These are phyloP conservation scores for Apoderus coryli DNA, from an alignment of 2,888 invertebrate genomes.

Conservation along the genomic window DNA sequence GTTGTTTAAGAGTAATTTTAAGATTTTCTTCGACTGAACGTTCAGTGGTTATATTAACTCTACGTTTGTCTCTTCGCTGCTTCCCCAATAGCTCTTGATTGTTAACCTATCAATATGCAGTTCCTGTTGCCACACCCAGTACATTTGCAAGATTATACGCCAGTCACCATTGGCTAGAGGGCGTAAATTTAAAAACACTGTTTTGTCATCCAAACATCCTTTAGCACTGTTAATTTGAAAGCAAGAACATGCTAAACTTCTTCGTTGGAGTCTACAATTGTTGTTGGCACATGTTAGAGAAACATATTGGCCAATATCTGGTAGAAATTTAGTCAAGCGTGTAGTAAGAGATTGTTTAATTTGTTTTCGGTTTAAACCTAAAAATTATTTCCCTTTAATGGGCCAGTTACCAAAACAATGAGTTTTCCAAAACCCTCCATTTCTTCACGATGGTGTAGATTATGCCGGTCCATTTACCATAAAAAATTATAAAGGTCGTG, in stretches of 20 bases:
- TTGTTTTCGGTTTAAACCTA: constrained; percentile 2
- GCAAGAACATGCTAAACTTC: no score
- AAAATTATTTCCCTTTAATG: not conserved
- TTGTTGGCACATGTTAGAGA: not conserved
- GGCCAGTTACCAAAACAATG: not conserved
- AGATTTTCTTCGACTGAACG: constrained; percentile 8
- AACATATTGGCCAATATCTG: constrained; percentile 3
- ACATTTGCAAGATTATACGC: constrained; percentile 9
- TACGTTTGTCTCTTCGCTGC: constrained; percentile 7
- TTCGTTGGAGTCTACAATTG: no score
- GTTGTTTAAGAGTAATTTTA: constrained; percentile 8
- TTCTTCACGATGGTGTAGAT: no score
- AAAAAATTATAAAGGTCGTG: no score
- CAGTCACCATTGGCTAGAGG: constrained; percentile 8
- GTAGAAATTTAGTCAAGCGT: constrained; percentile 3
- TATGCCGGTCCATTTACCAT: no score
- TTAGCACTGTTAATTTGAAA: no score
- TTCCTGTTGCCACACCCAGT: constrained; percentile 8
- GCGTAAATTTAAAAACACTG: no score
- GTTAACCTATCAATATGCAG: constrained; percentile 8
- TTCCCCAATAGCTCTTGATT: constrained; percentile 8
- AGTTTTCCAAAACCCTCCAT: no score
- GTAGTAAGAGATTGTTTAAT: not conserved
- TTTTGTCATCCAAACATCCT: no score
- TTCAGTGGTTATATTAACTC: constrained; percentile 7